Conservation (phyloP, 2,113 vertebrate species). For the Hyaena hyaena region DNA sequence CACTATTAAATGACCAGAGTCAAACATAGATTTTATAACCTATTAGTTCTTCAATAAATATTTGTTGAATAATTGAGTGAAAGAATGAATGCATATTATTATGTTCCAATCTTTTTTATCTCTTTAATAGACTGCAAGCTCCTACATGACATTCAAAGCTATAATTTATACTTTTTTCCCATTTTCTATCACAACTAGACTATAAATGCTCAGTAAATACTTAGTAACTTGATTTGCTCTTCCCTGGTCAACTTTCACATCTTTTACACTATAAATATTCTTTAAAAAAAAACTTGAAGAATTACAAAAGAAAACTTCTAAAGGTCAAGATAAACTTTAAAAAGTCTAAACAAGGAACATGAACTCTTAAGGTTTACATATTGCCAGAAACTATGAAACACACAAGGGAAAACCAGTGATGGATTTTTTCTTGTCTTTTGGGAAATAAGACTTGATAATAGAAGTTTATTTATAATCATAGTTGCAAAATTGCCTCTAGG, state of each 20-base stretch:
- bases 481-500: constrained; percentile 67
- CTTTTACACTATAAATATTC: not conserved
- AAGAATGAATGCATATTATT: not conserved
- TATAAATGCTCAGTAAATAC: not conserved
- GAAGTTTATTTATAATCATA: constrained; percentile 75
- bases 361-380: constrained; percentile 48
- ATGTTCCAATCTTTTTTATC: constrained; percentile 7
- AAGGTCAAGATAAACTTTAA: constrained; percentile 39
- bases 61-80: not conserved
- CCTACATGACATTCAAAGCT: not conserved
- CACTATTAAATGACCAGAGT: not conserved
- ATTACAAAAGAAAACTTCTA: constrained; percentile 22
- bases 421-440: constrained; percentile 30
- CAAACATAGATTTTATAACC: not conserved
- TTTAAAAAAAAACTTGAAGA: constrained; percentile 26
- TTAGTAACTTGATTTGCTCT: constrained; percentile 23
- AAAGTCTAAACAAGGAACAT: constrained; percentile 40
- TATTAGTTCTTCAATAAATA: not conserved
- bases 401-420: constrained; percentile 55
- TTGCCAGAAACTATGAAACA: constrained; percentile 55
- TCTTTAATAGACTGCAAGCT: not conserved
- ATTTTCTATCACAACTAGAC: not conserved
- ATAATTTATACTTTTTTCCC: not conserved
- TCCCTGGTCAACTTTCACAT: not conserved
- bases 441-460: constrained; percentile 73